Evolutionary conservation across 2,888 invertebrate genomes (phyloP).

Genomic region (Amiota mariae): DNA sequence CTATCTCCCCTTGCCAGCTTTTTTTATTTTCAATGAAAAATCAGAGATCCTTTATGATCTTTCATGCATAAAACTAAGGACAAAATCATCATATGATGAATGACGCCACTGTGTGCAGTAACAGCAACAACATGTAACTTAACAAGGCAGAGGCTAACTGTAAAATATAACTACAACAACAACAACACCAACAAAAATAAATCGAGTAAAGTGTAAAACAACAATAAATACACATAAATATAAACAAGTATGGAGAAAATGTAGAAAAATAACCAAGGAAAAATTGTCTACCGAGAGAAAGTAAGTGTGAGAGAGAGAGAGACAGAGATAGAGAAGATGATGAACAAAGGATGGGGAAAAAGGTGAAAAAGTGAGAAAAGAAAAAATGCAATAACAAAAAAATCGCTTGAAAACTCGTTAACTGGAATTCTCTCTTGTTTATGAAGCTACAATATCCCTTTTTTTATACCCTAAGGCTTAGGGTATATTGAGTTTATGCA

Average conservation of each 20-base stretch:
- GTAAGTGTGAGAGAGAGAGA: too few species aligned
- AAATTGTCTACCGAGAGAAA: neutral
- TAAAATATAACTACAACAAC: constrained; percentile 21
- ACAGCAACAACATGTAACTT: neutral
- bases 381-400: constrained; percentile 36
- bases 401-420: constrained; percentile 59
- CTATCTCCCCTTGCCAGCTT: too few species aligned
- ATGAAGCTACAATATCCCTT: neutral
- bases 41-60: too few species aligned
- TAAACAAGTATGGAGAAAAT: neutral
- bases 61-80: too few species aligned
- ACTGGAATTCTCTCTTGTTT: constrained; percentile 51
- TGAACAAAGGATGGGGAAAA: neutral
- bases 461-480: too few species aligned
- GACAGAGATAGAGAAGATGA: too few species aligned
- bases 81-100: too few species aligned
- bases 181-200: constrained; percentile 30
- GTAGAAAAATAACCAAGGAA: constrained; percentile 21
- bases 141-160: neutral
- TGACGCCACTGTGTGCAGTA: neutral
- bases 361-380: neutral
- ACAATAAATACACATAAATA: neutral
- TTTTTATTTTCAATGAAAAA: too few species aligned
- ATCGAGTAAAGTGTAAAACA: neutral
- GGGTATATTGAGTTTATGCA: too few species aligned